Base-by-base conservation (phyloP, 2,888 invertebrate genomes). In the Hydriomena furcata region DNA sequence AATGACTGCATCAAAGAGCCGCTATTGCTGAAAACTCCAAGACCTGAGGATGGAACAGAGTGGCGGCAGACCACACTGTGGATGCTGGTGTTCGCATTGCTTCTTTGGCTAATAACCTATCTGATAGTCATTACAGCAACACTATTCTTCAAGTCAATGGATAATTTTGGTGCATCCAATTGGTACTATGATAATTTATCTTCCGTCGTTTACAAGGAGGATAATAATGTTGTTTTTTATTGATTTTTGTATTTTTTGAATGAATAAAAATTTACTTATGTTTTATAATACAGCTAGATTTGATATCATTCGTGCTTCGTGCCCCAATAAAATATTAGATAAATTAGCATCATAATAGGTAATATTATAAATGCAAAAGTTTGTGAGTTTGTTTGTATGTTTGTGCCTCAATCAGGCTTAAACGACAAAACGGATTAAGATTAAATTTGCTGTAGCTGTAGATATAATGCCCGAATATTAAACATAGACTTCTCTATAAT, bases 91-190 rank as follows among this genome's bases (percentile, higher is more conserved):
- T 55, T 71, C 2, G 76, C 76, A 1, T 20, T 82, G 1, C 30
- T 75, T 8, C 34, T 82, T 6, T 82, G 81, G 82, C 42, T 73
- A 7, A 41, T 68, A 23, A 65, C 71, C 0, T 79, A 78, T 31
- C 24, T 70, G 3, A 62, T 71, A 59, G 64, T 71, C 36, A 45
- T 76, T 5, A 60, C 71, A 4, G 48, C 71, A 21, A 61, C 65
- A 0, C 46, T 63, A 50, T 72, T 65, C 47, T 66, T 66, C 24
- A 70, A 73, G 35, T 54, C 64, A 13, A 65, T 56, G 10, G 52
- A 51, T 4, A 43, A n/a, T 30, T 45, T 53, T 5, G 8, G 27
- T 7, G 41, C 17, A 5, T 28, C 31, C 5, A 5, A 32, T 20
- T 49, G 35, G 45, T 44, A 45, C 30, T 41, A 41, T 13, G 40